Conservation (phyloP, 2,888 invertebrate species). For the Caenorhabditis drosophilae region DNA sequence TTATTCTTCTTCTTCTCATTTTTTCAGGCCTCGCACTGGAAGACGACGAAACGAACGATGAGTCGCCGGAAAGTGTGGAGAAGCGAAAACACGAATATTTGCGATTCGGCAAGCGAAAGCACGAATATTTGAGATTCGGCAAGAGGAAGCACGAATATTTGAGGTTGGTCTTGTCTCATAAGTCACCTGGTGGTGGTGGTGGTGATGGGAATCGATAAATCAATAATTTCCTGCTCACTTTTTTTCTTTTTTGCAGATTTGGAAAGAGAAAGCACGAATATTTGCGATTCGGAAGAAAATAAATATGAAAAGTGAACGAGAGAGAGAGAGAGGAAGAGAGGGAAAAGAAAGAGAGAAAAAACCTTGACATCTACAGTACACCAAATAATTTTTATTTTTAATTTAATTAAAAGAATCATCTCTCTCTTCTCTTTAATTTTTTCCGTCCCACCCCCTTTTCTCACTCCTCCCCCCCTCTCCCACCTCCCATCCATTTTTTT, state of each 20-base stretch:
- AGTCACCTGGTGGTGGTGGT: no score
- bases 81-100: slow-evolving; percentile 67
- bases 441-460: slow-evolving; percentile 1
- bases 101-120: slow-evolving; percentile 67
- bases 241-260: slow-evolving; percentile 41
- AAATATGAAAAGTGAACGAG: no score
- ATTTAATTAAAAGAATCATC: not conserved
- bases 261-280: slow-evolving; percentile 69
- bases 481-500: no score
- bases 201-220: no score
- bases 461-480: not conserved
- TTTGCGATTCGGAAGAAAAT: slow-evolving; percentile 64
- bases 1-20: no score
- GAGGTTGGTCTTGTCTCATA: no score
- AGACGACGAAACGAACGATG: slow-evolving; percentile 21
- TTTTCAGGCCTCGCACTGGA: slow-evolving; percentile 30
- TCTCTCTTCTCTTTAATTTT: not conserved
- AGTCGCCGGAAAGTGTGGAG: slow-evolving; percentile 43
- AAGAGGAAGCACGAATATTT: slow-evolving; percentile 69
- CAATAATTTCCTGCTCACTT: no score
- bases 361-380: not conserved
- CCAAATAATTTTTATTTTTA: not conserved
- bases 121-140: slow-evolving; percentile 61
- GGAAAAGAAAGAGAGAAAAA: no score
- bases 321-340: no score